Evolutionary conservation across 2,113 vertebrate genomes (phyloP).

Genomic region (Proterorhinus semilunaris): DNA sequence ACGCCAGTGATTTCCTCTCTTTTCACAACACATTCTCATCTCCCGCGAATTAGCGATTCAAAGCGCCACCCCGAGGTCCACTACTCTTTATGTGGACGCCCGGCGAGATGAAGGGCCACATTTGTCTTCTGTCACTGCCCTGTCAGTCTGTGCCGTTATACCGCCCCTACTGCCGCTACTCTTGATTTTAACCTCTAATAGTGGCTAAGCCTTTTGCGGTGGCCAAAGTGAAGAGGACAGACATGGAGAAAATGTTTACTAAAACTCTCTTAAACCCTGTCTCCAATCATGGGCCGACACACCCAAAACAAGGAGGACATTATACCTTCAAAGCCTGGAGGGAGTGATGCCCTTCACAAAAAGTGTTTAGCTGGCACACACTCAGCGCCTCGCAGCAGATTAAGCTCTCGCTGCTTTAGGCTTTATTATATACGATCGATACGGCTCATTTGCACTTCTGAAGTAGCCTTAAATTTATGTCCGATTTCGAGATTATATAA

Average conservation of each 20-base stretch:
- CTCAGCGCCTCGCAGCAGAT: slow-evolving; percentile 39
- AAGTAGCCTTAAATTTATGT: slow-evolving; percentile 50
- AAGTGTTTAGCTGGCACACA: slow-evolving; percentile 48
- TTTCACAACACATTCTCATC: slow-evolving; percentile 48
- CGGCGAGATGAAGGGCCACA: slow-evolving; percentile 73
- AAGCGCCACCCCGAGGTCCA: slow-evolving; percentile 55
- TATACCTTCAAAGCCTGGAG: slow-evolving; percentile 50
- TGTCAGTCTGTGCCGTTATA: slow-evolving; percentile 66
- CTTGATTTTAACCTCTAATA: slow-evolving; percentile 50
- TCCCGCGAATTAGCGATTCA: slow-evolving; percentile 74
- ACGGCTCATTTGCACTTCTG: slow-evolving; percentile 69
- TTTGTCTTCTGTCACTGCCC: slow-evolving; percentile 75
- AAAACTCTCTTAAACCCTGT: slow-evolving; percentile 6
- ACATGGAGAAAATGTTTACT: slow-evolving; percentile 32
- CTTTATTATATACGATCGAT: slow-evolving; percentile 61
- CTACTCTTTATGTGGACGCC: slow-evolving; percentile 70
- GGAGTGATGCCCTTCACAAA: slow-evolving; percentile 52
- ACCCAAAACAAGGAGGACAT: slow-evolving; percentile 36
- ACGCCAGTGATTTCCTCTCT: slow-evolving; percentile 29
- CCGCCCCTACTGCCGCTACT: slow-evolving; percentile 37
- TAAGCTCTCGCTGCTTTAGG: slow-evolving; percentile 39
- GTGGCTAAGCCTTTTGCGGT: slow-evolving; percentile 37
- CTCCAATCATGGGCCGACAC: slow-evolving; percentile 20
- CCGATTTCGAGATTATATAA: slow-evolving; percentile 65
- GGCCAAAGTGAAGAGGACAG: slow-evolving; percentile 23